Evolutionary conservation across 2,888 invertebrate genomes (phyloP), one percentile per base, ranked within the genome.

Genomic region (Scaptomyza polygonia): DNA sequence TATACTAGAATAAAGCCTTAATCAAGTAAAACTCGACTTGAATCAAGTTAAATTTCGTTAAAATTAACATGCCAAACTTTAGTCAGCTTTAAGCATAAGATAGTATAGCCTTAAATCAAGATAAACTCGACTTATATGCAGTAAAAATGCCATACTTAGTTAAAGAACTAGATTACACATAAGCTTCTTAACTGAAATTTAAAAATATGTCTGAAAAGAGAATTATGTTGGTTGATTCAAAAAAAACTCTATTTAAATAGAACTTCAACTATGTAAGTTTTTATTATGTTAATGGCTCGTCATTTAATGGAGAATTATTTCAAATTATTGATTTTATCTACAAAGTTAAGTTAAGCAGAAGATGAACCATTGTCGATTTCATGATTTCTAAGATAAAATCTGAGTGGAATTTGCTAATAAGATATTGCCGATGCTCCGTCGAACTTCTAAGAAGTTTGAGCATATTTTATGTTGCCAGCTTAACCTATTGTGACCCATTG

Each of bases 401-500:
- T 42, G 0, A 5, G 14, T 9, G 27, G 29, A 42, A 42, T 58
- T 58, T 30, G 42, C 8, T 49, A 52, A 52, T 54, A 51, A 66
- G n/a, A 53, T 56, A 44, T 53, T 29, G 48, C 5, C 11, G 7
- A 44, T 27, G 30, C 47, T 14, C 36, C 14, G 7, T 7, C 57
- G 49, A 29, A 7, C 45, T 14, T 16, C 30, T 30, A 11, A n/a
- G 32, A 30, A 42, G 1, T 27, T 40, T 57, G 21, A n/a, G 18
- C 32, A 55, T 47, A 42, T 54, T 68, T 69, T 74, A 59, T 66
- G 63, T 39, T 47, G 61, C 40, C 32, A 63, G 56, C 51, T 79
- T 76, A 85, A 69, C 86, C 86, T 82, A 76, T 67, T 69, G 59
- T 79, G 82, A 82, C 76, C 79, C 86, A 57, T 44, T 57, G 66